Base-by-base conservation (phyloP, 64 coral and sea anemone genomes). In the Porites australiensis region DNA sequence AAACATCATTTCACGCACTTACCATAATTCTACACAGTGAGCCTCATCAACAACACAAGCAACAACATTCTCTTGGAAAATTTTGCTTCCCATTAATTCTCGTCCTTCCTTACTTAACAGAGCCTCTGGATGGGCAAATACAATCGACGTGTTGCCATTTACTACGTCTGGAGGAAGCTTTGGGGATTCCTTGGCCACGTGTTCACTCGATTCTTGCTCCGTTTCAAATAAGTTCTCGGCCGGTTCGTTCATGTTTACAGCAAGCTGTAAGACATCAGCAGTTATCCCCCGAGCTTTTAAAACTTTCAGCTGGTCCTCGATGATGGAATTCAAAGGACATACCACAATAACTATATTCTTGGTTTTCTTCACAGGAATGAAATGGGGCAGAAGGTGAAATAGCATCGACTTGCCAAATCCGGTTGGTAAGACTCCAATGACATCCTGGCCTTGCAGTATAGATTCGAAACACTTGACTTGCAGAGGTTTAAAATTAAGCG, bases 21-120 rank as follows among this genome's bases (percentile, higher is more conserved):
- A 95, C 93, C 93, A 95, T 77, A 95, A 70, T 82, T 91, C 83
- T 67, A 95, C 94, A 80, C 93, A 94, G 43, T 95, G 88, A 59
- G 93, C 93, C 51, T 95, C 93, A 88, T 95, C 89, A 74, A 95
- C 70, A 44, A 95, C 89, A 64, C 83, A 95, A 62, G 83, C 89
- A 79, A 82, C 23, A 58, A 88, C 89, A 74, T 95, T 95, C 9
- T 88, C 77, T 70, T 95, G 75, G 59, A 58, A 60, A 14, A 58
- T 21, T 55, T 66, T 43, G 44, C 27, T 66, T 86, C 49, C 47
- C 8, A 66, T 66, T 19, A 88, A 47, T 66, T 95, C 9, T 82
- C 76, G 44, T 65, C 94, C 94, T 91, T 82, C 75, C 10, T 65
- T 71, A 54, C 88, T 91, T 12, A 91, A 53, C 20, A 95, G 83